Base-by-base conservation (phyloP, 2,113 vertebrate genomes). In the Lethenteron reissneri region DNA sequence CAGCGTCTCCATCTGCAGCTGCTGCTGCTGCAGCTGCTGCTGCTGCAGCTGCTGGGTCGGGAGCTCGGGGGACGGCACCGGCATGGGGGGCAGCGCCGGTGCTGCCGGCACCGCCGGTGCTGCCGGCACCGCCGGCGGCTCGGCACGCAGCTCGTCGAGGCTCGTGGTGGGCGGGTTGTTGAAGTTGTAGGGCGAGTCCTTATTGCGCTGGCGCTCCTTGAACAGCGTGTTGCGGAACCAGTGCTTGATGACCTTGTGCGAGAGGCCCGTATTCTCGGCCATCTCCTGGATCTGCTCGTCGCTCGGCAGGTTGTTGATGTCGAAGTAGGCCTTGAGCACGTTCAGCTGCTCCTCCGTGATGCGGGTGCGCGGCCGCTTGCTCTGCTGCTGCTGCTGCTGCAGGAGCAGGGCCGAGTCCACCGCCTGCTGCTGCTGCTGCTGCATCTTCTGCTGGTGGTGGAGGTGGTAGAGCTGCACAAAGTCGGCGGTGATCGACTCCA, bases 281-380 rank as follows among this genome's bases (percentile, higher is more conserved):
- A 99, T 99, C 79, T 99, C 94, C 73, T 96, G 94, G 75, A 99
- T 90, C 80, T 99, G 94, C 70, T 99, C 94, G 78, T 99, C 94
- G 71, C 88, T 91, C 11, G 94, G 94, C 59, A 92, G 96, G 77
- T 99, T 99, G 76, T 99, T 99, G 74, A 99, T 99, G 77, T 99
- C 94, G 79, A 99, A 99, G 77, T 99, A 91, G 71, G 89, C 87
- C 57, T 92, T 78, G 58, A 99, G 82, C 74, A 99, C 87, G 79
- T 97, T 99, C 11, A 99, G 80, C 62, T 99, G 94, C 72, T 99
- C 94, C 71, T 99, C 94, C 8, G 92, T 99, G 76, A 99, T 99
- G 77, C 94, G 86, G 8, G 94, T 99, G 71, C 94, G 85, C 9
- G 94, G 94, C 19, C 94, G 86, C 77, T 99, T 99, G 79, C 96